phyloP scores from a whole-genome alignment of 2,797 vertebrate genomes.

The Sternotherus odoratus region DNA sequence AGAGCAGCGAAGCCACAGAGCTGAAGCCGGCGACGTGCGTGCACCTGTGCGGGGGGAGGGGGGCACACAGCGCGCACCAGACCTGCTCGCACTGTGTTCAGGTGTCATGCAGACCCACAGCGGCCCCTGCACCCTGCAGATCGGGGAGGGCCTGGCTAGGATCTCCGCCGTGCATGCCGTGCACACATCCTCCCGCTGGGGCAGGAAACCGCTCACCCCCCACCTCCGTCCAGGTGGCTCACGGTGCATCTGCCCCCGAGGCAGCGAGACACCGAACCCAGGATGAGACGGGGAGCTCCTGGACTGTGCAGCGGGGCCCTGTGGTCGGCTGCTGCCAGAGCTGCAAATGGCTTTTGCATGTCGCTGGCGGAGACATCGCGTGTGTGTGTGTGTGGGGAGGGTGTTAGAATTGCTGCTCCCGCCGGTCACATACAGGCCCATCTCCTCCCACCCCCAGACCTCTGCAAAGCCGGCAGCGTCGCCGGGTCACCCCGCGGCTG shows the following conservation, averaged over 20 bases:
- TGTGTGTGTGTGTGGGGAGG: not conserved
- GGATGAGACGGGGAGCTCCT: no score
- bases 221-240: not conserved
- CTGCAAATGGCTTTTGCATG: not conserved
- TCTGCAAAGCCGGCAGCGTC: not conserved
- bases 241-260: not conserved
- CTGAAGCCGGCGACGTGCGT: no score
- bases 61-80: no score
- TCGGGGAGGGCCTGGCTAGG: fast-evolving
- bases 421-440: not conserved
- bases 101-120: no score
- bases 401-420: not conserved
- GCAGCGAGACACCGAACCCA: not conserved
- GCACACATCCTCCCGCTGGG: fast-evolving
- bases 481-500: fast-evolving
- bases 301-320: not conserved
- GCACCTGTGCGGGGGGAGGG: not conserved
- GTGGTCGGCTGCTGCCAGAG: not conserved
- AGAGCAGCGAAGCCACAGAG: not conserved
- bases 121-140: no score
- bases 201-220: not conserved
- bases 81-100: no score
- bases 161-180: not conserved
- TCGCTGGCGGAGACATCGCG: not conserved
- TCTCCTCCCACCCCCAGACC: not conserved